Conservation (phyloP, 1,140 invertebrate species). For the Drosophila mayri region DNA sequence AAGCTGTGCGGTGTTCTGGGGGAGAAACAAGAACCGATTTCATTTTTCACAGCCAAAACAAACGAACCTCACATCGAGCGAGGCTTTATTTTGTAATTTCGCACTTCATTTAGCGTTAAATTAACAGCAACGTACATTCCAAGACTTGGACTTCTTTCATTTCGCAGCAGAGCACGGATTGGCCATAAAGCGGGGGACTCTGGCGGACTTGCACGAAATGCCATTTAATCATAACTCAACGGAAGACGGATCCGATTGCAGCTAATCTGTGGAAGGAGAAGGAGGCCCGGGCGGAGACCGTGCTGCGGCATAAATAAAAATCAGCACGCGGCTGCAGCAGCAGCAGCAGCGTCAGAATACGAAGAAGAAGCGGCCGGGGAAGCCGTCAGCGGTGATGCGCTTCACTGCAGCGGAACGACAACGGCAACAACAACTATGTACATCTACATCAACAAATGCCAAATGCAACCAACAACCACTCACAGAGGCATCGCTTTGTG, state of each 20-base stretch:
- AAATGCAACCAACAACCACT: constrained; percentile 19
- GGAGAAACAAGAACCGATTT: constrained; percentile 44
- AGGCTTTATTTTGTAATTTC: constrained; percentile 70
- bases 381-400: constrained; percentile 68
- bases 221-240: constrained; percentile 76
- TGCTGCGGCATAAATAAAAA: constrained; percentile 73
- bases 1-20: constrained; percentile 34
- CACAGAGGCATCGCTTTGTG: constrained; percentile 46
- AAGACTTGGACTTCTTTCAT: constrained; percentile 48
- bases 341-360: constrained; percentile 9
- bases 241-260: constrained; percentile 60
- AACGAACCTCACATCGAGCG: constrained; percentile 45
- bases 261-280: constrained; percentile 10
- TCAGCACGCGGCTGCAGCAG: constrained; percentile 65
- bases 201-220: constrained; percentile 60
- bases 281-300: constrained; percentile 10
- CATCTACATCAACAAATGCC: constrained; percentile 2
- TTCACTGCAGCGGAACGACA: constrained; percentile 77
- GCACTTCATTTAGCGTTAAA: constrained; percentile 84
- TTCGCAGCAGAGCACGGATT: constrained; percentile 57
- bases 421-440: constrained; percentile 8
- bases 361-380: constrained; percentile 7
- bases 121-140: constrained; percentile 66
- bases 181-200: constrained; percentile 49
- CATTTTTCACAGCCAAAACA: constrained; percentile 56